A percentile compares a stretch with the other conserved stretches of the same genome.
Evolutionary conservation across 1,140 invertebrate species (phyloP).

Genomic region (Catajapyx aquilonaris): DNA sequence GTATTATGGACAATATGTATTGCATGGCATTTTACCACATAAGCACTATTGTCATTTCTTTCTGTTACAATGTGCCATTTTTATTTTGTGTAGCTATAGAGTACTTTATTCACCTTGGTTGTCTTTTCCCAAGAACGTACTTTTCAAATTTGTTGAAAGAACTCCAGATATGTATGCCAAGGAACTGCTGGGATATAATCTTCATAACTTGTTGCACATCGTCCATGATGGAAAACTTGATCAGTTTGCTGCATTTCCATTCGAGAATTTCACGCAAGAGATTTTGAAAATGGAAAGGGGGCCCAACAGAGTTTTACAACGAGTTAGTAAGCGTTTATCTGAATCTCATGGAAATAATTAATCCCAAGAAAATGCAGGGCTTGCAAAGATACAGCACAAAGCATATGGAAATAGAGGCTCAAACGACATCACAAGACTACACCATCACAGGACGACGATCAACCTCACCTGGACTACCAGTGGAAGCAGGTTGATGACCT

Average conservation of each 20-base stretch:
- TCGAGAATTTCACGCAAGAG: constrained; percentile 7
- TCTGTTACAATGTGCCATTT: constrained; percentile 3
- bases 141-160: constrained; percentile 5
- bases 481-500: no score
- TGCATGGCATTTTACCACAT: no score
- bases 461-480: no score
- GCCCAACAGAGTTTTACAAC: constrained; percentile 4
- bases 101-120: neutral
- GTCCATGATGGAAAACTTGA: constrained; percentile 7
- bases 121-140: constrained; percentile 4
- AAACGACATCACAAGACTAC: no score
- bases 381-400: no score
- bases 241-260: constrained; percentile 6
- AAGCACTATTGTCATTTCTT: constrained; percentile 9
- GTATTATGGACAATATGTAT: constrained; percentile 6
- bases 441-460: no score
- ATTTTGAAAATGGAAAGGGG: constrained; percentile 5
- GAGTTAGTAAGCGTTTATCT: constrained; percentile 5
- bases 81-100: constrained; percentile 5
- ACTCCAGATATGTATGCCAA: constrained; percentile 3
- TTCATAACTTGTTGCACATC: constrained; percentile 8
- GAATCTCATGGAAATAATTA: no score
- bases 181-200: constrained; percentile 7
- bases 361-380: no score
- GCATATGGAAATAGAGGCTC: no score